A percentile compares a stretch with the other conserved stretches of the same genome.
phyloP scores from a whole-genome alignment of 2,888 invertebrate genomes.

The Prenolepis imparis region DNA sequence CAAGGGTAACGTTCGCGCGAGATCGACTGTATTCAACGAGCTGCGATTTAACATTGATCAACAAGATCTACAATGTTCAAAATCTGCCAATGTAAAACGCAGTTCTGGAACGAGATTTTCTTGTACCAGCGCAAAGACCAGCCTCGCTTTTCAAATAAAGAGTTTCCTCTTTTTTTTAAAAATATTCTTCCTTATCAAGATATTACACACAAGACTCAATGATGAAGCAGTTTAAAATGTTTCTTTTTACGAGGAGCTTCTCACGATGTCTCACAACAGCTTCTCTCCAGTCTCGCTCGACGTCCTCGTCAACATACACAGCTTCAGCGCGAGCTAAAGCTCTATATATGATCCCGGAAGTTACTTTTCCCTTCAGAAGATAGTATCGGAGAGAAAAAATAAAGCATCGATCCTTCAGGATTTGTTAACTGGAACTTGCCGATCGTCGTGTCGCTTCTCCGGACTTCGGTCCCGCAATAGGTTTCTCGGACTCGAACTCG shows the following conservation, averaged over 20 bases:
- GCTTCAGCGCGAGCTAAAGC: constrained; percentile 9
- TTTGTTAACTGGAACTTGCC: constrained; percentile 66
- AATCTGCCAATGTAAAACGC: background rate
- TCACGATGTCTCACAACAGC: constrained; percentile 13
- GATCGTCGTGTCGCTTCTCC: background rate
- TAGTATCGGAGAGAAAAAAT: constrained; percentile 26
- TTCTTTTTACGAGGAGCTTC: background rate
- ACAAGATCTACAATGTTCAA: background rate
- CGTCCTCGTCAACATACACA: background rate
- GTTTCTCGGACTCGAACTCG: background rate
- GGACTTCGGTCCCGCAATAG: background rate
- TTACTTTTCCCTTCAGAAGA: background rate
- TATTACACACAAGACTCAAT: background rate
- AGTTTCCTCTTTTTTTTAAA: background rate
- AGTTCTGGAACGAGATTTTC: background rate
- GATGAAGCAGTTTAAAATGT: background rate
- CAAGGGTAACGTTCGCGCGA: background rate
- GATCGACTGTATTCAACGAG: background rate
- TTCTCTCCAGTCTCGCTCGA: background rate
- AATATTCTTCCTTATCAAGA: background rate
- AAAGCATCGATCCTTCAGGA: constrained; percentile 37
- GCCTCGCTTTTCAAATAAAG: background rate
- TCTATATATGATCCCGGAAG: background rate
- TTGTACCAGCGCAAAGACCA: background rate
- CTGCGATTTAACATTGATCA: constrained; percentile 10